Evolutionary conservation across 2,113 vertebrate genomes (phyloP), one percentile per base, ranked within the genome.

Genomic region (Actinemys pallida): DNA sequence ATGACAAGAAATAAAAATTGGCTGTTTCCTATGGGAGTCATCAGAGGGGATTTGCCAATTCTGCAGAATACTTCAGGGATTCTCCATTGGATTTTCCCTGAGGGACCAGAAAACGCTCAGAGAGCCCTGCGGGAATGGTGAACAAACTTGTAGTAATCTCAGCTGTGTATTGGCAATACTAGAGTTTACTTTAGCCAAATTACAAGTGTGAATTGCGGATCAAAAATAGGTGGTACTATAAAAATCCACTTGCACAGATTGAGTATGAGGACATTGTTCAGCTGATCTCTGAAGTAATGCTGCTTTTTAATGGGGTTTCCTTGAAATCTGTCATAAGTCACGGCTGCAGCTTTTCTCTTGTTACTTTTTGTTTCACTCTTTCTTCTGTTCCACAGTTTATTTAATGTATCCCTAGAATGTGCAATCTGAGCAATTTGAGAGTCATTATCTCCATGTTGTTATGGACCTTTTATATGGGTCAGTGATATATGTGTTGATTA

Each of bases 241-340:
- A 97, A 95, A 81, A 96, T 76, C 79, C 56, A 89, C 88, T 95
- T 96, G 94, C 3, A 1, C 75, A 94, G 57, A 72, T 35, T 94
- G 52, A 86, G 62, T 93, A 94, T 89, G 94, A 94, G 87, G 96
- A 81, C 24, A 1, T 80, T 89, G 82, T 83, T 90, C 81, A 97
- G 94, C 82, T 96, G 90, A 93, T 91, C 62, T 90, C 49, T 95
- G 95, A 95, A 88, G 80, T 81, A 53, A 35, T 50, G 10, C 39
- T 91, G 35, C 3, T 93, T 96, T 96, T 95, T 92, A 96, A 96
- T 96, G 89, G 79, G 35, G 93, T 97, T 95, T 95, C 95, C 96
- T 95, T 93, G 96, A 91, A 90, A 92, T 13, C 22, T 27, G 81
- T 91, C 80, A 52, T 75, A 92, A 76, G 76, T 93, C 29, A 84